Evolutionary conservation across 2,888 invertebrate genomes (phyloP).

Genomic region (Pocota personata): DNA sequence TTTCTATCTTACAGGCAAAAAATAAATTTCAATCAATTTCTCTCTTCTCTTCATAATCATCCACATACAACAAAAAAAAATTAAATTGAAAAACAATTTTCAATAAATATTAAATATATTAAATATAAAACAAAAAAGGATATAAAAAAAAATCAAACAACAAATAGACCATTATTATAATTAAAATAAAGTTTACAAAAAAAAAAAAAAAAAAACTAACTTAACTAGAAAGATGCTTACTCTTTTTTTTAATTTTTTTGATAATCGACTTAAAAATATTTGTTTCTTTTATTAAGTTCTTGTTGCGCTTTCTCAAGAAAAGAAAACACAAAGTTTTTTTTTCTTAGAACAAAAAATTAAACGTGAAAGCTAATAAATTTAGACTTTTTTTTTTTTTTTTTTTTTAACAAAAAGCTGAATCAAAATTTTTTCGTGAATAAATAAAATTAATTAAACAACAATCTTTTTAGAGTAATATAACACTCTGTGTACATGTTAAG

Average conservation of each 20-base stretch:
- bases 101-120: constrained; percentile 60
- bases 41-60: constrained; percentile 73
- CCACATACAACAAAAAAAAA: constrained; percentile 69
- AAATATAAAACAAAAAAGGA: constrained; percentile 46
- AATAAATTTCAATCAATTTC: constrained; percentile 73
- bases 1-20: constrained; percentile 74
- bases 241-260: constrained; percentile 19
- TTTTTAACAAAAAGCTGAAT: background rate
- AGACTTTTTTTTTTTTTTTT: too few species aligned
- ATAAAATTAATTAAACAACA: constrained; percentile 10
- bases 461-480: background rate
- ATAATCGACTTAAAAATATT: constrained; percentile 41
- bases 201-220: constrained; percentile 33
- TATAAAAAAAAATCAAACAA: constrained; percentile 37
- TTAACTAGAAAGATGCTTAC: constrained; percentile 47
- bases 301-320: constrained; percentile 47
- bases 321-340: constrained; percentile 8
- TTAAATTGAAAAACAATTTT: constrained; percentile 22
- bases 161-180: constrained; percentile 56
- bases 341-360: background rate
- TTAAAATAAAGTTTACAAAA: constrained; percentile 36
- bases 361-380: background rate
- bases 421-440: constrained; percentile 25
- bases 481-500: constrained; percentile 44
- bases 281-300: constrained; percentile 38